Evolutionary conservation across 1,140 invertebrate genomes (phyloP), one percentile per base, ranked within the genome.

Genomic region (Lucilia cuprina): DNA sequence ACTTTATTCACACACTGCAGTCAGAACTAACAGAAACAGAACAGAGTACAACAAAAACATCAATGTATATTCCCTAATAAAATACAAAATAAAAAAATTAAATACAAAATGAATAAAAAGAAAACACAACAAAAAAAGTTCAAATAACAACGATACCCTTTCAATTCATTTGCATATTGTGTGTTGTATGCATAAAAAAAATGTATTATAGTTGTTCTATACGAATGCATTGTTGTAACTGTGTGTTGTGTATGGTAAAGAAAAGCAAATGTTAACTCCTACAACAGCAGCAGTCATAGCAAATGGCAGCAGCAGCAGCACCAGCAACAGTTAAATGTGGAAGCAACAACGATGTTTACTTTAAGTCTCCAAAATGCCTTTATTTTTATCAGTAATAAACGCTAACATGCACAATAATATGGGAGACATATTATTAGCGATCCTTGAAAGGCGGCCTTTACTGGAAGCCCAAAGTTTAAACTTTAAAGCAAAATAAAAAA

Each of bases 71-170:
- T 70, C 65, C 65, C 65, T 70, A 70, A 70, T 25, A 21, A 70
- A 70, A 25, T 21, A 8, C 17, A 60, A 60, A 60, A 60, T n/a
- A 17, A 60, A 60, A 17, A 60, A 30, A 77, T 17, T 75, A 75
- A 77, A 77, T 21, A 41, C 5, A 25, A 25, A 77, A 77, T 21
- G 8, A 77, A 25, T 25, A 77, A 30, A 77, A 77, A 77, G 19
- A 12, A 77, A 2, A 17, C 13, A 60, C 1, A 77, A 77, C n/a
- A 77, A 21, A 41, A 78, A 78, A 8, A 78, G 47, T 78, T 41
- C 10, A 41, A 78, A 78, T 78, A 78, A 78, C 75, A 78, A 78
- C 75, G 75, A 78, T 41, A 41, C 65, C 65, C 65, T 70, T 70
- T 21, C 65, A 70, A 70, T 70, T 70, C 65, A 70, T 70, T 70